Evolutionary conservation across 2,113 vertebrate genomes (phyloP).

Genomic region (Xenotilapia caudafasciata): DNA sequence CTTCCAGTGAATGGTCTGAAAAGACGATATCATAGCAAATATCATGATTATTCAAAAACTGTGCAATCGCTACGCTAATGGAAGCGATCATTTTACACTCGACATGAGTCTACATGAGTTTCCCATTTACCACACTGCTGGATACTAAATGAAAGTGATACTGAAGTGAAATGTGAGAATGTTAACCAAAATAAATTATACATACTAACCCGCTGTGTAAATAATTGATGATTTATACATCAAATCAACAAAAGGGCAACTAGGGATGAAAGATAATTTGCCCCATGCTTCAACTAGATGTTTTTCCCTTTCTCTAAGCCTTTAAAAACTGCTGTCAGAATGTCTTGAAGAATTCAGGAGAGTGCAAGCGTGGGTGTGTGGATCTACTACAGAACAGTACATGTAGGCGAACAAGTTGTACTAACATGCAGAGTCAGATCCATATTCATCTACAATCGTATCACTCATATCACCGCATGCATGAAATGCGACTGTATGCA

Average conservation of each 20-base stretch:
- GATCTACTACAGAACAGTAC: background rate
- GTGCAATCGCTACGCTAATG: background rate
- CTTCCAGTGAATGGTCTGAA: background rate
- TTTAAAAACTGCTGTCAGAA: background rate
- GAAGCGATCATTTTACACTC: background rate
- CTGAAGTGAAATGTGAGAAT: constrained; percentile 32
- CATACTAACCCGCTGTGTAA: background rate
- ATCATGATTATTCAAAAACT: background rate
- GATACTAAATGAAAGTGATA: background rate
- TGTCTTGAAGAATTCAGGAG: background rate
- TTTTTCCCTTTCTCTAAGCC: background rate
- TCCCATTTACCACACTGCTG: background rate
- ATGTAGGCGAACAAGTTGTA: background rate
- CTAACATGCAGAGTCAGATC: background rate
- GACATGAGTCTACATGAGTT: background rate
- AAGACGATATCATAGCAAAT: background rate
- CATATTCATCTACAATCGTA: background rate
- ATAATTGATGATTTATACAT: constrained; percentile 33
- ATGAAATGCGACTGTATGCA: constrained; percentile 4
- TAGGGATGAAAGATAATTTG: background rate
- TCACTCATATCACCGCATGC: background rate
- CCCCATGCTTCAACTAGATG: background rate
- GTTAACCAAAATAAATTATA: constrained; percentile 31
- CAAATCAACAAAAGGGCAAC: constrained; percentile 1
- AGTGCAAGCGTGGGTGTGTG: constrained; percentile 3